Base-by-base conservation (phyloP, 2,797 vertebrate species). In the Smutsia gigantea region DNA sequence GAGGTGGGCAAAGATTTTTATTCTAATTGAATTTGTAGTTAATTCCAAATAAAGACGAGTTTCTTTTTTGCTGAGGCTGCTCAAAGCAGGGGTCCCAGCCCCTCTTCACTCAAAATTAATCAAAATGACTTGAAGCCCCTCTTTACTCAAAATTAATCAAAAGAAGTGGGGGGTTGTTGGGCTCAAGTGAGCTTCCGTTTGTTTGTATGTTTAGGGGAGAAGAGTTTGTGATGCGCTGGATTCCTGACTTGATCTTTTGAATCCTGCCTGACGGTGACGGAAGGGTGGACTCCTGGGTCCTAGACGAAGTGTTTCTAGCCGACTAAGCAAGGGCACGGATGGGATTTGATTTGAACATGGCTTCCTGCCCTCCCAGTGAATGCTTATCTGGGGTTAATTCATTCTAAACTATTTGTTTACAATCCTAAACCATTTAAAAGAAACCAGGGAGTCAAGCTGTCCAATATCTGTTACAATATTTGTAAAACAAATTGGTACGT, bases 21-120 rank as follows among this genome's bases (percentile, higher is more conserved):
- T 98, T 98, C 98, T 98, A 99, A 99, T 98, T 98, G 98, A 98
- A 98, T 98, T 98, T 98, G 98, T 98, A 98, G 95, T 98, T 98
- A 97, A 98, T 98, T 98, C 98, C 95, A 95, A 92, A 96, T 95
- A 95, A 96, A 96, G 85, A 90, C 57, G 82, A 89, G 68, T 46
- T 95, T 59, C 71, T 85, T 96, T 96, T 96, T 88, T 53, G 87
- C 96, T 96, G 97, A 96, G 68, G 57, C 64, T 89, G 93, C 92
- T 95, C 42, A 85, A 96, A 83, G 87, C 72, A 42, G 64, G 64
- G 59, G 49, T 49, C 63, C 75, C 37, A 63, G 64, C 1, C 6
- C 77, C 9, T 11, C 3, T 8, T 3, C 18, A 34, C 59, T 39
- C 11, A 19, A n/a, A 77, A 37, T 64, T 53, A 55, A 74, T 84